Base-by-base conservation (phyloP, 2,113 vertebrate species). In the Eublepharis macularius region DNA sequence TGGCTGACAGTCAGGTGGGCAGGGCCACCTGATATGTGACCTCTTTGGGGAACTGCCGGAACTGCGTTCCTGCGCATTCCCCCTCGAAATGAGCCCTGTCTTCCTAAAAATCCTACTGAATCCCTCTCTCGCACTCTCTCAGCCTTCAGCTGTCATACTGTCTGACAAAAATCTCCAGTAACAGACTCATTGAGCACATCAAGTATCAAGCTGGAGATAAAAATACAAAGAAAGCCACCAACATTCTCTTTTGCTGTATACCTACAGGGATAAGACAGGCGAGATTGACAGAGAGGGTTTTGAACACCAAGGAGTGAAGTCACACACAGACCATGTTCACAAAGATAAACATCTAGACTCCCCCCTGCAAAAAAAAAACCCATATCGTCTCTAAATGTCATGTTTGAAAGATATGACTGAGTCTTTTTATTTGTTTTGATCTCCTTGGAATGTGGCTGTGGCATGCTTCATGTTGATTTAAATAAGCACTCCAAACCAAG, bases 311-410 rank as follows among this genome's bases (percentile, higher is more conserved):
- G 43, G 76, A 90, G 92, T 92, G 92, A 93, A 91, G 85, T 92
- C 92, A 91, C 32, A 91, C 32, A 90, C 91, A 90, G 85, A 93
- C 92, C 86, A 90, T 90, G 85, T 80, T 94, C 92, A 90, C 84
- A 92, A 90, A 85, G 81, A 88, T 90, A 90, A 93, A 90, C 82
- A 87, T 89, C 92, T 92, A 82, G 90, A 79, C 19, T 57, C 10
- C 41, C 24, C 60, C 60, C 8, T 29, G 26, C 84, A 86, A 68
- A 41, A 4, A 32, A 21, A 73, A 79, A 73, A 26, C 60, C 43
- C 75, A 34, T 72, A 82, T 76, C 78, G 73, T 83, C 60, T 79
- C 90, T 90, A 81, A 88, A 6, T 88, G 88, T 91, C 90, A 14
- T 76, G 87, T 87, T 74, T 82, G 43, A 76, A 80, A 86, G 66